phyloP scores from a whole-genome alignment of 2,797 vertebrate species.

The Australoheros facetus region DNA sequence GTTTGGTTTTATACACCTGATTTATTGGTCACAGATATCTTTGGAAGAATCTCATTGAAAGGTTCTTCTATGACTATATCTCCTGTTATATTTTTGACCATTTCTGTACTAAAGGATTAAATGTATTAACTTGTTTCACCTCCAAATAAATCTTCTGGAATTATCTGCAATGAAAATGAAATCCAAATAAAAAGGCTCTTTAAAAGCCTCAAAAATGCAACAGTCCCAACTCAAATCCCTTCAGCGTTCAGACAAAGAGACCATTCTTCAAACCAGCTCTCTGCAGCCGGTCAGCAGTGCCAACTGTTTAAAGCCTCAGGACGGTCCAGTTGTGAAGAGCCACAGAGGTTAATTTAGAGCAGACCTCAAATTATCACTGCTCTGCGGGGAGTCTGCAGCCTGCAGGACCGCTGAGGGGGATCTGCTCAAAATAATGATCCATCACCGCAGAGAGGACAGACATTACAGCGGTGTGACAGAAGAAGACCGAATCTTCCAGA shows the following conservation, averaged over 20 bases:
- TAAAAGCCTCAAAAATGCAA: rapidly evolving
- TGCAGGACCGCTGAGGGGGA: neutral
- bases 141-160: neutral
- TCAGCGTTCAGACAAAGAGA: neutral
- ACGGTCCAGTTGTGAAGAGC: neutral
- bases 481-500: neutral
- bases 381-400: slow-evolving; percentile 33
- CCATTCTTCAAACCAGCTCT: neutral
- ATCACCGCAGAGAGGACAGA: neutral
- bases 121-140: neutral
- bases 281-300: neutral
- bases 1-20: too few relatives aligned
- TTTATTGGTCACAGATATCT: neutral
- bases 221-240: neutral
- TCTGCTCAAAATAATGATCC: rapidly evolving
- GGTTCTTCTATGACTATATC: neutral
- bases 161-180: rapidly evolving
- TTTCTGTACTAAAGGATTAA: rapidly evolving
- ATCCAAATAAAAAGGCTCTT: neutral
- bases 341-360: slow-evolving; percentile 23
- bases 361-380: slow-evolving; percentile 16
- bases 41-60: rapidly evolving
- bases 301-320: neutral
- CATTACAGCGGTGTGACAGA: neutral
- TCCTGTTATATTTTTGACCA: rapidly evolving